Base-by-base conservation (phyloP, 2,797 vertebrate genomes). In the Tokudaia tokunoshimensis region DNA sequence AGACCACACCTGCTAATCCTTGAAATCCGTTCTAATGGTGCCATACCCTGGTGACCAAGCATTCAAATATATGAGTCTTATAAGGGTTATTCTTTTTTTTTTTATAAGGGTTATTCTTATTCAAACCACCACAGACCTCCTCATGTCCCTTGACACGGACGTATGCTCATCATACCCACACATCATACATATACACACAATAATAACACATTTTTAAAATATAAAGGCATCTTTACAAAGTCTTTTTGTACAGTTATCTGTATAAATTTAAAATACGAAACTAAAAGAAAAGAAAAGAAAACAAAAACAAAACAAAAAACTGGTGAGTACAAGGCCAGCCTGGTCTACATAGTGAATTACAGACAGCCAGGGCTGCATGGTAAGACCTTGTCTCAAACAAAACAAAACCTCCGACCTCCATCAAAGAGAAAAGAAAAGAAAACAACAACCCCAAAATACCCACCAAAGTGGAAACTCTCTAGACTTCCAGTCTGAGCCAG, bases 191-290 rank as follows among this genome's bases (percentile, higher is more conserved):
- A 41, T 6, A 15, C 79, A 82, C 55, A 82, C 13, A 59, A 26
- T n/a, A 37, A 24, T 57, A 57, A 24, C 52, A 80, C 0, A 37
- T 8, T 57, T 26, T 15, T 17, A 82, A 82, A 82, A 41, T 82
- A 24, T 50, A 17, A 63, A 34, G 37, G 15, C 86, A 20, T 59
- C 63, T 94, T 92, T 15, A 78, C 65, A 76, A 41, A 88, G 29
- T 75, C 63, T 52, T 57, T 76, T 82, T 44, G 37, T 55, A 0
- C 41, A 89, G 61, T 65, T 91, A 84, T 91, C 94, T 90, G 7
- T 72, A 91, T 29, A 65, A 92, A 75, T 75, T 93, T 83, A 79
- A 95, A 61, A 41, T 29, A 61, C 81, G 12, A 59, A 59, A 81
- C 79, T 37, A 14, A 81, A 81, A 81, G 17, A 34, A 63, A 59